Evolutionary conservation across 2,888 invertebrate genomes (phyloP), one percentile per base, ranked within the genome.

Genomic region (Xylota sylvarum): DNA sequence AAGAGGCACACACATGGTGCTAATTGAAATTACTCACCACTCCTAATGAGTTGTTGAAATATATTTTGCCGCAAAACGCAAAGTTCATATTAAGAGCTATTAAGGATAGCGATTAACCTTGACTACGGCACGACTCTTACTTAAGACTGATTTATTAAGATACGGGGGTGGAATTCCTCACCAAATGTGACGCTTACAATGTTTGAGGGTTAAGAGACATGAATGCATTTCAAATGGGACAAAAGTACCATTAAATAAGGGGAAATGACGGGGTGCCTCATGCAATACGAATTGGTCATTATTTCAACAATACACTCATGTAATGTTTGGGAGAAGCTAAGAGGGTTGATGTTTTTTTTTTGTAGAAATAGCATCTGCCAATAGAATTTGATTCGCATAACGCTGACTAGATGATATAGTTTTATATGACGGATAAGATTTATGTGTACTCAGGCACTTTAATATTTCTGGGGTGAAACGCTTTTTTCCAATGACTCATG

Each of bases 11-110:
- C 64, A 65, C 50, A 50, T 48, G 23, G 70, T 80, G 76, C 65
- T 85, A 85, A 81, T 81, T 85, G 74, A 65, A 72, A 85, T 81
- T 60, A 52, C 74, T 46, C 65, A 72, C 70, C 76, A 65, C 80
- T 72, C 65, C 65, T 76, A 69, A 79, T 62, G 62, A 52, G 52
- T 43, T 55, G 69, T 35, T 37, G 12, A 55, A 52, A 6, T 67
- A 35, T 40, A 69, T 30, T 52, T 76, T 17, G 64, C 32, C 62
- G 55, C 35, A 58, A 80, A 76, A 85, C 80, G 74, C 80, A 55
- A 76, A 65, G 65, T 43, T 62, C 48, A 37, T 74, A 50, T 69
- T 65, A 64, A 70, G n/a, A 74, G 56, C 12, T 46, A 27, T 10
- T 43, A 40, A 10, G 12, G 32, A 50, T 37, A 56, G 48, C 30